Evolutionary conservation across 2,888 invertebrate species (phyloP), one percentile per base, ranked within the genome.

Genomic region (Tipula helvola): DNA sequence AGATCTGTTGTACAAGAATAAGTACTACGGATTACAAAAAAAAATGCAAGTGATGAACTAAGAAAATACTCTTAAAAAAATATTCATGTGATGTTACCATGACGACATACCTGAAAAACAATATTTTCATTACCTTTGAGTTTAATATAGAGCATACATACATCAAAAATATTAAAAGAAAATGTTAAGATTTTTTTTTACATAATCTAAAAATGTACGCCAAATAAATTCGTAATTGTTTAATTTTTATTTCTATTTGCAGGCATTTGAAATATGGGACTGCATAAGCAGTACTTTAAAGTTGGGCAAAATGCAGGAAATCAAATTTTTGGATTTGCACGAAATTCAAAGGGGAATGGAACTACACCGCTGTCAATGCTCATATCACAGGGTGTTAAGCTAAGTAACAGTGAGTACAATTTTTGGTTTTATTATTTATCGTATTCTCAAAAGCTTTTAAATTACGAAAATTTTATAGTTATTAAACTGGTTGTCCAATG

Each of bases 281-380:
- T 94, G 88, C 95, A 96, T 90, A 95, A 95, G 90, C 95, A 96
- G 89, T 96, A 96, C 90, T 92, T 96, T 90, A 94, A 95, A 89
- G 95, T 96, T 89, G 95, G 96, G 87, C 95, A 95, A 90, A 93
- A 93, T 89, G 95, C 95, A 88, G 93, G 95, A 88, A 95, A 95
- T 90, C 93, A 95, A 85, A 92, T 96, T 85, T 94, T 96, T 88
- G 95, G 96, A 0, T 92, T 95, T 83, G 86, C 88, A 41, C 87
- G 87, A 28, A 87, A 90, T 88, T 89, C 89, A 87, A 92, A 93
- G 39, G 93, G 93, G 36, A 90, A 91, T 86, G 28, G 28, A 89
- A 90, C 91, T 1, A 94, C 95, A 83, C 96, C 96, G 0, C 91
- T 96, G 85, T 96, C 95, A 89, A 95, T 96, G 95, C 93, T 97